Base-by-base conservation (phyloP, 1,140 invertebrate genomes). In the Drosophila simulans region DNA sequence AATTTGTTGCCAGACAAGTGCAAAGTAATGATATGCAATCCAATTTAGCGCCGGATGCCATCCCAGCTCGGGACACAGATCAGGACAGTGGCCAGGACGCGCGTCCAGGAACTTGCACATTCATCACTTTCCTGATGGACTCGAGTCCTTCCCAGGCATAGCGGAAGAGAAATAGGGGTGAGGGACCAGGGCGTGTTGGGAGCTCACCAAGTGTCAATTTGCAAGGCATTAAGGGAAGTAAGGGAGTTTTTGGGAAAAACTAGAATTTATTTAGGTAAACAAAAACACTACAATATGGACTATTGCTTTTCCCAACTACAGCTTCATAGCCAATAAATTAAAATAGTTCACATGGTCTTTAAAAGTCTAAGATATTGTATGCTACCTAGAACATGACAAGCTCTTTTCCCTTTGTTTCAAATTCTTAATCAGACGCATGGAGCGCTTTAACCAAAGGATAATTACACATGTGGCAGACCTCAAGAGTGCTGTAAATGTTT, bases 21-120 rank as follows among this genome's bases (percentile, higher is more conserved):
- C 84, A 88, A 88, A 88, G 77, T 89, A 89, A 89, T 89, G 84
- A 84, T 90, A 89, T 89, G 84, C 84, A 89, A 89, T 89, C 84
- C 84, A 89, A 89, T 89, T 89, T 90, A 77, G 40, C 45, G 57
- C 66, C 66, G 68, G 68, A 71, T 71, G 68, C 65, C 66, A 27
- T 22, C 59, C 60, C 39, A 49, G 52, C 57, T 45, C 73, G 60
- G 73, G 34, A 85, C 68, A 60, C 49, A 39, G 35, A 70, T 68
- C 59, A 65, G 70, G 55, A 69, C 68, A 45, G 53, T 53, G 40
- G 48, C 25, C 51, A 52, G 48, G 25, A 20, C 25, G 20, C 42
- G 39, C 46, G 42, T 65, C 63, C 70, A 76, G 84, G 85, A 89
- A 89, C 85, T 89, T 90, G 85, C 85, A 89, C 84, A 89, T 89